Evolutionary conservation across 2,797 vertebrate species (phyloP).

Genomic region (Danio kyathit): DNA sequence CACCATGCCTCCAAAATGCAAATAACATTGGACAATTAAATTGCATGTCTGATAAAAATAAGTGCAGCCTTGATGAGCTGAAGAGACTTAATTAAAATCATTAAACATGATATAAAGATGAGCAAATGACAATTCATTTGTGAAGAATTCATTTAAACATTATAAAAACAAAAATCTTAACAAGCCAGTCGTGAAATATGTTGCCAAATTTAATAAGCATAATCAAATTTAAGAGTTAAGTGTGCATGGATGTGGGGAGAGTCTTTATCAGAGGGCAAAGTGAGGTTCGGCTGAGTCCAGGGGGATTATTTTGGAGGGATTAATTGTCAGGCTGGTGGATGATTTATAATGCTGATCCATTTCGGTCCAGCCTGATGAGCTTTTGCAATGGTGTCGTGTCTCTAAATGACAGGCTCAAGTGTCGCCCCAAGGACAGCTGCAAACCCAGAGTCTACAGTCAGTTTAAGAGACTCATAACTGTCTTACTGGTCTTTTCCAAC

Average conservation of each 20-base stretch:
- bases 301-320: constrained; percentile 67
- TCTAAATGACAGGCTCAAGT: constrained; percentile 72
- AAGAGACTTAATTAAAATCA: too few species aligned
- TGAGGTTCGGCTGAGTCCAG: constrained; percentile 34
- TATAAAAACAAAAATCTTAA: neutral
- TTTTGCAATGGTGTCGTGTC: constrained; percentile 73
- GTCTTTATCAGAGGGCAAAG: constrained; percentile 35
- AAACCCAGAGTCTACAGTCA: constrained; percentile 65
- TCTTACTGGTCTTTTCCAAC: constrained; percentile 24
- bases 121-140: neutral
- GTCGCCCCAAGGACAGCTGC: constrained; percentile 77
- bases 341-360: constrained; percentile 70
- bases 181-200: neutral
- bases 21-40: too few species aligned
- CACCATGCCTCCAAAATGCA: too few species aligned
- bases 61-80: too few species aligned
- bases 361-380: constrained; percentile 56
- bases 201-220: neutral
- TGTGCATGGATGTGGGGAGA: neutral
- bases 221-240: constrained; percentile 23
- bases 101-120: too few species aligned
- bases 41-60: too few species aligned
- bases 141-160: neutral
- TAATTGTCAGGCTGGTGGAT: constrained; percentile 49
- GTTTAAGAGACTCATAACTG: constrained; percentile 48